phyloP scores from a whole-genome alignment of 2,797 vertebrate species.

The Pantherophis vulpinus region DNA sequence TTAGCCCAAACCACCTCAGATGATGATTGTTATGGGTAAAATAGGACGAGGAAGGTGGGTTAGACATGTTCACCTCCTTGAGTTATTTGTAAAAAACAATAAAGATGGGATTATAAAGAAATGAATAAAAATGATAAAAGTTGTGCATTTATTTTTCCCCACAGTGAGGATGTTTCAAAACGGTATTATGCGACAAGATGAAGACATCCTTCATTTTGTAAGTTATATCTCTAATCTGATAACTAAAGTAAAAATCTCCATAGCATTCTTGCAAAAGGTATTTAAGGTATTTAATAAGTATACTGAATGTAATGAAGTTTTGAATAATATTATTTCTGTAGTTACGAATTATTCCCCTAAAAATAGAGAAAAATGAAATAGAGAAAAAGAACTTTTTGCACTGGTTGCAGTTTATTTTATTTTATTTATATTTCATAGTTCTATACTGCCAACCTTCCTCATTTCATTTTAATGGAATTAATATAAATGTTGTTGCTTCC shows the following conservation, averaged over 20 bases:
- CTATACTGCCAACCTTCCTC: no score
- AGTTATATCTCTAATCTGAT: slow-evolving; percentile 51
- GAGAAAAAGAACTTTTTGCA: no score
- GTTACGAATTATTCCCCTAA: no score
- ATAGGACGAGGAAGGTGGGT: no score
- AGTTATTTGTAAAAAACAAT: no score
- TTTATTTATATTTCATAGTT: no score
- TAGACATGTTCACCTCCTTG: not conserved
- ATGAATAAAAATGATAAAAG: not conserved
- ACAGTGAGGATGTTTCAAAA: slow-evolving; percentile 87
- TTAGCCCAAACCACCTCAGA: no score
- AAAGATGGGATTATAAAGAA: no score
- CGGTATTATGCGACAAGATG: slow-evolving; percentile 98
- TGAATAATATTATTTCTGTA: not conserved
- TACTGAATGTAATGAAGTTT: not conserved
- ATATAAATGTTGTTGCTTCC: not conserved
- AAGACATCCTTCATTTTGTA: slow-evolving; percentile 98
- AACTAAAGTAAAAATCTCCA: slow-evolving; percentile 12
- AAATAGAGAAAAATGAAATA: not conserved
- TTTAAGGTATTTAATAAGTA: not conserved
- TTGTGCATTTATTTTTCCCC: slow-evolving; percentile 38
- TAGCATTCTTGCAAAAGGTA: not conserved
- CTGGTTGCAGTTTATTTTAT: no score
- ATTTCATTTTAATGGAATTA: not conserved
- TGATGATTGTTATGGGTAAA: no score